phyloP scores from a whole-genome alignment of 1,140 invertebrate species.

The Drosophila funebris region DNA sequence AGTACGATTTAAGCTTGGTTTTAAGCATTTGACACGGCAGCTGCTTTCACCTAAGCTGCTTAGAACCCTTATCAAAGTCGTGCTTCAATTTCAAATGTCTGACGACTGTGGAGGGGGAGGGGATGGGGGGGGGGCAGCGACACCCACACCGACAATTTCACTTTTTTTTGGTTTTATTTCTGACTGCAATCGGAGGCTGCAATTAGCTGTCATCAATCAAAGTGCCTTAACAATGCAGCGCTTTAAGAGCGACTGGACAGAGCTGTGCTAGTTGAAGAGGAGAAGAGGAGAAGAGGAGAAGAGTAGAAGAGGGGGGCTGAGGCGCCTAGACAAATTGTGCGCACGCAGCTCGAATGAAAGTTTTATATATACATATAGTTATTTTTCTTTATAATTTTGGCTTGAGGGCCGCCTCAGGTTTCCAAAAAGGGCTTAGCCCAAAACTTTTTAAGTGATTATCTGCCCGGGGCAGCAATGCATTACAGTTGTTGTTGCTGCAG shows the following conservation, averaged over 20 bases:
- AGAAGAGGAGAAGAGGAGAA: neutral
- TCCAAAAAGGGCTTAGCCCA: slow-evolving; percentile 69
- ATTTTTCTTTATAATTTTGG: slow-evolving; percentile 14
- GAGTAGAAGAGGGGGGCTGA: neutral
- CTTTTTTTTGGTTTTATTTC: slow-evolving; percentile 13
- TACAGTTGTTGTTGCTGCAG: slow-evolving; percentile 25
- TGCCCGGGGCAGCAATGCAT: slow-evolving; percentile 52
- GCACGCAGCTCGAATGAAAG: slow-evolving; percentile 69
- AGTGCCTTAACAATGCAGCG: slow-evolving; percentile 63
- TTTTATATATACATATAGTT: slow-evolving; percentile 14
- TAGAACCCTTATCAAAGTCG: slow-evolving; percentile 77
- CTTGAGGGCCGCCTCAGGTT: slow-evolving; percentile 44
- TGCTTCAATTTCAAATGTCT: slow-evolving; percentile 26
- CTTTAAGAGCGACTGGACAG: neutral
- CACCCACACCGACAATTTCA: slow-evolving; percentile 39
- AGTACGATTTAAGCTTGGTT: neutral
- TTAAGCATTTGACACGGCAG: slow-evolving; percentile 4
- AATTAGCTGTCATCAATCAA: slow-evolving; percentile 81
- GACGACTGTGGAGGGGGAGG: neutral
- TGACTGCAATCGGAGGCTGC: slow-evolving; percentile 38
- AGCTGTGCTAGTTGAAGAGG: neutral
- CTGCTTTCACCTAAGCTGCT: slow-evolving; percentile 68
- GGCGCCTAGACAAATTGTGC: slow-evolving; percentile 52
- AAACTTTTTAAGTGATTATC: slow-evolving; percentile 76
- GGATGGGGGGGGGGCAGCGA: neutral